These are phyloP conservation scores for Sinocyclocheilus anshuiensis DNA, from an alignment of 2,113 vertebrate genomes.

Conservation along the genomic window DNA sequence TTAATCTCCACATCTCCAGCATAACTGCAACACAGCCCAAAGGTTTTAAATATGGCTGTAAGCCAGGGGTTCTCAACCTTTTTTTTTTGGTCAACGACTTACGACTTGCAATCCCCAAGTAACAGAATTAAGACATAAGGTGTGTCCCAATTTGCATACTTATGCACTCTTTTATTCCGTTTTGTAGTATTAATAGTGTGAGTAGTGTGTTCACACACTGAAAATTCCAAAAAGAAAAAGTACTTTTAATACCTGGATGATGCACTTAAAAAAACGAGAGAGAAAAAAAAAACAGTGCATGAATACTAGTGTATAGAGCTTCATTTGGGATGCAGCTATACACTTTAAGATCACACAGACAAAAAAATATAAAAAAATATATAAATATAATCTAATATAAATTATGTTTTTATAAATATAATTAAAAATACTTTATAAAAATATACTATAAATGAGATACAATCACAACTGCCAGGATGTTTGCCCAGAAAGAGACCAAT, in stretches of 20 bases:
- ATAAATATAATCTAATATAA: not conserved
- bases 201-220: too few relatives aligned
- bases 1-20: constrained; percentile 90
- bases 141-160: too few relatives aligned
- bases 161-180: too few relatives aligned
- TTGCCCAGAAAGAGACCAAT: not conserved
- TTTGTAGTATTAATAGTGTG: too few relatives aligned
- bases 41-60: not conserved
- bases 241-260: too few relatives aligned
- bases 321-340: too few relatives aligned
- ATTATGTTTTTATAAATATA: too few relatives aligned
- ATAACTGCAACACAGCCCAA: constrained; percentile 72
- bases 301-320: too few relatives aligned
- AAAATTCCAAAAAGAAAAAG: too few relatives aligned
- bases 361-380: not conserved
- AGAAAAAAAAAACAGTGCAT: too few relatives aligned
- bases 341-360: not conserved
- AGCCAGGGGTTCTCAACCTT: not conserved
- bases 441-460: not conserved
- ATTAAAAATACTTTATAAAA: not conserved
- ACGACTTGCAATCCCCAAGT: not conserved
- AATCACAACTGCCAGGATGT: not conserved
- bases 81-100: not conserved
- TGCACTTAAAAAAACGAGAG: too few relatives aligned
- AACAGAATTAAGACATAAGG: not conserved